Conservation (phyloP, 2,888 invertebrate genomes). For the Conomelus anceps region DNA sequence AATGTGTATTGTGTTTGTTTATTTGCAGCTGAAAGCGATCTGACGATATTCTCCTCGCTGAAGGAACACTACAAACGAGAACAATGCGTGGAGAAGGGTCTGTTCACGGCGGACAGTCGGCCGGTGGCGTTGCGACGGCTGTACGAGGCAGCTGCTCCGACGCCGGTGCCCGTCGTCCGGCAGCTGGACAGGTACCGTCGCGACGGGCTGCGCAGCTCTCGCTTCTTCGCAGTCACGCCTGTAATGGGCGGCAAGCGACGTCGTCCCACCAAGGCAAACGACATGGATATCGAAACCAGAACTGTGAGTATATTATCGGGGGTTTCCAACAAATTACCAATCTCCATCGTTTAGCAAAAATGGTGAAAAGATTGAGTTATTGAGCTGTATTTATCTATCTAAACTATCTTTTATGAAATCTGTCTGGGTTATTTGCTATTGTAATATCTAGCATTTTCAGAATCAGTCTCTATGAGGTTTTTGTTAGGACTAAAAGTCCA, state of each 20-base stretch:
- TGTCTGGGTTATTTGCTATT: too few species aligned
- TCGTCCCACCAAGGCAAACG: conserved; percentile 40
- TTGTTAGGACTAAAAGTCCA: too few species aligned
- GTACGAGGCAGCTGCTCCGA: conserved; percentile 69
- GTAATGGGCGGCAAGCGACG: conserved; percentile 65
- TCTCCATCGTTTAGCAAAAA: too few species aligned
- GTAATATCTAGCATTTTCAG: too few species aligned
- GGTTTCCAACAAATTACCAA: too few species aligned
- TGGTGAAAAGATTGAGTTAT: too few species aligned
- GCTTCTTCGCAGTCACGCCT: conserved; percentile 73
- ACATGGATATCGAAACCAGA: conserved; percentile 80
- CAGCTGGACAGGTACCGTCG: conserved; percentile 58
- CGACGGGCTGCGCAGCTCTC: conserved; percentile 55
- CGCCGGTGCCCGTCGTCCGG: conserved; percentile 53
- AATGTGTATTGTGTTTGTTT: conserved; percentile 27
- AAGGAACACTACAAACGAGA: conserved; percentile 69
- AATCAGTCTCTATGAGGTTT: too few species aligned
- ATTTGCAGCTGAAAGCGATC: conserved; percentile 84
- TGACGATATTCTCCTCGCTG: conserved; percentile 74
- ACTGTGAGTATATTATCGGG: conserved; percentile 57
- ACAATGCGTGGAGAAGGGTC: conserved; percentile 60
- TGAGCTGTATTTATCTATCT: too few species aligned
- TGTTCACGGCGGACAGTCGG: conserved; percentile 68
- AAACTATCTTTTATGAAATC: too few species aligned
- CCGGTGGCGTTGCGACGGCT: conserved; percentile 68